These are phyloP conservation scores for Hyaena hyaena DNA, from an alignment of 2,113 vertebrate species.

Conservation along the genomic window DNA sequence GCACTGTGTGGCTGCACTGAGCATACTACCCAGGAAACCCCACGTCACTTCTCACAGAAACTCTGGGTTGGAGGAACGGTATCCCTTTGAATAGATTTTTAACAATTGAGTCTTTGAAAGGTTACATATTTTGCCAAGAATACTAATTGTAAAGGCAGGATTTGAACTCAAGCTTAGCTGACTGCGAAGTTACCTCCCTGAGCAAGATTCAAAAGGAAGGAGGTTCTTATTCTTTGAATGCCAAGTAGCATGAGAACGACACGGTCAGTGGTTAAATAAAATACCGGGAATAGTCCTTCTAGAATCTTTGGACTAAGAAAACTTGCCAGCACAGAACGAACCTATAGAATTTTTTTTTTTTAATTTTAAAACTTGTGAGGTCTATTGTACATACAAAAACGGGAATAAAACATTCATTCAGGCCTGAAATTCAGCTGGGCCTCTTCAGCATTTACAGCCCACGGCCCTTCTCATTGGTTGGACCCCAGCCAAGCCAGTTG, in stretches of 20 bases:
- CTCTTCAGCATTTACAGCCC: fast-evolving
- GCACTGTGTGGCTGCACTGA: too few relatives aligned
- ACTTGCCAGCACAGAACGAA: neutral
- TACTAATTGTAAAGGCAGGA: neutral
- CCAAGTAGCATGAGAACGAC: neutral
- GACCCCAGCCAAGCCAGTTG: neutral
- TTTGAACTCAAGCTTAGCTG: neutral
- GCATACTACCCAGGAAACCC: neutral
- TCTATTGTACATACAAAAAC: neutral
- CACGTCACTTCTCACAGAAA: neutral
- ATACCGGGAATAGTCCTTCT: neutral
- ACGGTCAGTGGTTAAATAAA: neutral
- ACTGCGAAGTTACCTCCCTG: neutral
- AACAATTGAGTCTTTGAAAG: neutral
- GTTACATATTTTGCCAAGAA: neutral
- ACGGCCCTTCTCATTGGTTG: neutral
- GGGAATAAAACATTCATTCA: neutral
- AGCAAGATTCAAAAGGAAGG: neutral
- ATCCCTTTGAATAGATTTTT: neutral
- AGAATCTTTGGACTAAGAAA: too few relatives aligned
- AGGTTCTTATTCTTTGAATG: neutral
- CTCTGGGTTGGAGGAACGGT: too few relatives aligned
- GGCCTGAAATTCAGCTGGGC: neutral
- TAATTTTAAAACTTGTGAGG: neutral
- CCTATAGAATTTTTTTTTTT: neutral